A percentile compares a stretch with the other conserved stretches of the same genome.
Conservation (phyloP, 2,113 vertebrate species). For the Helogale parvula region DNA sequence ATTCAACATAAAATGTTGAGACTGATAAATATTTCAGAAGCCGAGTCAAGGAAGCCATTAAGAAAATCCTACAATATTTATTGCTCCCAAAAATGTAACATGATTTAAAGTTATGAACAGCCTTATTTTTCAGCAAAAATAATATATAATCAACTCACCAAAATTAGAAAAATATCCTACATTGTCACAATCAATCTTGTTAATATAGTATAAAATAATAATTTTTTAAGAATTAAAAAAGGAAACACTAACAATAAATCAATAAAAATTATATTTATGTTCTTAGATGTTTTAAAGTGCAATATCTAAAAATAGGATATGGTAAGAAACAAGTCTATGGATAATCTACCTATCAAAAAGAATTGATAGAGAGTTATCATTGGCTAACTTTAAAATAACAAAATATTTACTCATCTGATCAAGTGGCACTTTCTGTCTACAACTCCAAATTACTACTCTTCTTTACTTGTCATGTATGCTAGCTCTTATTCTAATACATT, state of each 20-base stretch:
- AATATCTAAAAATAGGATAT: neutral
- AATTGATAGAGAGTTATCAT: neutral
- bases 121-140: constrained; percentile 36
- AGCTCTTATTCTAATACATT: neutral
- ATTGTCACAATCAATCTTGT: neutral
- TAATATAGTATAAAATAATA: neutral
- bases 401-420: neutral
- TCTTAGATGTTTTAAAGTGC: constrained; percentile 20
- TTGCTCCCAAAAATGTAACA: constrained; percentile 41
- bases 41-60: constrained; percentile 39
- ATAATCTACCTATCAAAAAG: neutral
- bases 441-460: neutral
- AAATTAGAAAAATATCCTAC: neutral
- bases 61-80: constrained; percentile 47
- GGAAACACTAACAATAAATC: neutral
- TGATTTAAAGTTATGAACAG: constrained; percentile 16
- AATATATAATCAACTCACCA: neutral
- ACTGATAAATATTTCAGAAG: constrained; percentile 68
- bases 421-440: neutral
- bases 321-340: neutral
- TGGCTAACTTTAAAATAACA: neutral
- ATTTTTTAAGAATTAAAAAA: neutral
- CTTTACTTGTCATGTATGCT: neutral
- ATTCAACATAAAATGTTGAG: neutral
- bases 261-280: constrained; percentile 9